These are phyloP conservation scores for Siphamia tubifer DNA, from an alignment of 2,113 vertebrate species.

Conservation along the genomic window DNA sequence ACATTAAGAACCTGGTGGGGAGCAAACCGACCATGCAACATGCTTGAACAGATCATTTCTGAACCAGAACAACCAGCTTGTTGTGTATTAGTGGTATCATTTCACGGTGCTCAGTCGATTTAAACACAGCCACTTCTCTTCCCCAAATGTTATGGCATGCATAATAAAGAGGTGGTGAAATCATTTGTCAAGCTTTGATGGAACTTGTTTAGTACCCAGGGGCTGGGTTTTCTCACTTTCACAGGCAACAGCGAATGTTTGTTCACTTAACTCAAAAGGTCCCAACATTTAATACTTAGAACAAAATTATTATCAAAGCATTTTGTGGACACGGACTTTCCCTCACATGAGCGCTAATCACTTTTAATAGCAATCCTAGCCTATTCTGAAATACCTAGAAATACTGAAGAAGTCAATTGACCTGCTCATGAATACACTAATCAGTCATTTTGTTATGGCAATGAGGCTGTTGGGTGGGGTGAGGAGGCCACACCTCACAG, in stretches of 20 bases:
- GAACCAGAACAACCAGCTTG: constrained; percentile 31
- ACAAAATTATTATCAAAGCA: constrained; percentile 62
- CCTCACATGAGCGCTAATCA: constrained; percentile 86
- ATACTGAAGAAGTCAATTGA: no score
- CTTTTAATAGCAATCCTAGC: no score
- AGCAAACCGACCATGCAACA: constrained; percentile 39
- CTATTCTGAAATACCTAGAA: no score
- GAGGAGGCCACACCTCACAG: no score
- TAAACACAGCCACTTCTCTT: constrained; percentile 42
- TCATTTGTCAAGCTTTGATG: constrained; percentile 60
- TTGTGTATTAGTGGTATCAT: constrained; percentile 56
- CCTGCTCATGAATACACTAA: no score
- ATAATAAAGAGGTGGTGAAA: constrained; percentile 59
- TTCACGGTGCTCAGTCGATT: constrained; percentile 65
- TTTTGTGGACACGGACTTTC: constrained; percentile 64
- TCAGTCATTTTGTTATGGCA: no score
- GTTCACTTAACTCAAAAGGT: constrained; percentile 47
- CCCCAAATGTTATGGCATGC: constrained; percentile 35
- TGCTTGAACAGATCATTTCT: constrained; percentile 40
- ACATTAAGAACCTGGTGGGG: constrained; percentile 3
- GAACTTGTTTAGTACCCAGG: constrained; percentile 33
- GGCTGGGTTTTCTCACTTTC: constrained; percentile 15
- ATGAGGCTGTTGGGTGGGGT: no score
- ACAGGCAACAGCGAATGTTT: constrained; percentile 26
- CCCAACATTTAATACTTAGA: constrained; percentile 60